phyloP scores from a whole-genome alignment of 2,113 vertebrate genomes.

The Collichthys lucidus region DNA sequence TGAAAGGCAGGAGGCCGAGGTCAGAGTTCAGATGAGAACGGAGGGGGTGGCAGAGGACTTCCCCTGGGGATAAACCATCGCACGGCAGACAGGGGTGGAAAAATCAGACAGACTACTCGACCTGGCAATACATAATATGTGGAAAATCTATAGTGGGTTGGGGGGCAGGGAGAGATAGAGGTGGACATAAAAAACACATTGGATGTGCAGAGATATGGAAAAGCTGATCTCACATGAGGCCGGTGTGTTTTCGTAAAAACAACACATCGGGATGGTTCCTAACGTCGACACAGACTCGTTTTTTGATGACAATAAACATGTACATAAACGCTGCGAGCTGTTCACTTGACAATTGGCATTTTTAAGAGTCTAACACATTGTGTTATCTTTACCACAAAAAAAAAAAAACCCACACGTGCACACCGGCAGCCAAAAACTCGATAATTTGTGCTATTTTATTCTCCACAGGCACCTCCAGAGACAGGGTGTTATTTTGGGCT shows the following conservation, averaged over 20 bases:
- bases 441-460: slow-evolving; percentile 87
- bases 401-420: slow-evolving; percentile 65
- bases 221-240: background rate
- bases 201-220: background rate
- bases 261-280: too few relatives aligned
- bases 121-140: slow-evolving; percentile 60
- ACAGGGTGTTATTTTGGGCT: slow-evolving; percentile 89
- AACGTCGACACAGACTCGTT: too few relatives aligned
- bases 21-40: slow-evolving; percentile 80
- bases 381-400: slow-evolving; percentile 30
- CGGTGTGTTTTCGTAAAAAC: background rate
- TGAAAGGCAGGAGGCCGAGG: slow-evolving; percentile 76
- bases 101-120: slow-evolving; percentile 66
- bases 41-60: slow-evolving; percentile 46
- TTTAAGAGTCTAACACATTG: background rate
- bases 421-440: slow-evolving; percentile 85
- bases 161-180: background rate
- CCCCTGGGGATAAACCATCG: slow-evolving; percentile 75
- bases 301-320: background rate
- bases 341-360: slow-evolving; percentile 13
- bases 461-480: slow-evolving; percentile 85
- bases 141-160: slow-evolving; percentile 29
- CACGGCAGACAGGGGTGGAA: slow-evolving; percentile 77
- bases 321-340: background rate
- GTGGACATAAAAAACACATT: slow-evolving; percentile 5